Base-by-base conservation (phyloP, 1,140 invertebrate genomes). In the Mamestra configurata region DNA sequence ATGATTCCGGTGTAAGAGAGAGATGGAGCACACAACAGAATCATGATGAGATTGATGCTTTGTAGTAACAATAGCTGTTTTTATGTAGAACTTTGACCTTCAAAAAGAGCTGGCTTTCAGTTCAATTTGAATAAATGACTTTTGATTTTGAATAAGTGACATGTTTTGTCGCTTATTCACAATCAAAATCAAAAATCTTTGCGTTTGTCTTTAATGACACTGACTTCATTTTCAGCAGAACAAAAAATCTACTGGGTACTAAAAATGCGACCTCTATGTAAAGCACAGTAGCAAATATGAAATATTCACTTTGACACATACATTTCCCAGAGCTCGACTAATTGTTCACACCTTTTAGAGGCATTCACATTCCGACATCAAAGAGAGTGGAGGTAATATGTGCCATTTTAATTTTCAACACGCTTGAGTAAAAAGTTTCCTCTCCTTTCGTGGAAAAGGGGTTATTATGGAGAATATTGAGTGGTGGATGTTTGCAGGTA, bases 331-430 rank as follows among this genome's bases (percentile, higher is more conserved):
- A 35, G 57, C 27, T 61, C 31, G 22, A 10, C 18, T 66, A 66
- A 66, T 66, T 66, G 61, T 66, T 66, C 61, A 22, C 61, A 66
- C 61, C 35, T 66, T 64, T 66, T 66, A 37, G 61, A 37, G 37
- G 31, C 37, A 7, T 15, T 57, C 53, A 35, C 27, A 35, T 31
- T 40, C 20, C n/a, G 18, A 43, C 10, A n/a, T 66, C 35, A 22
- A 11, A 40, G 18, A 22, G 10, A 5, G 11, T 31, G 15, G 24
- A 66, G 18, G 35, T 40, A 66, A 64, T 64, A 64, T 37, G 59
- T 22, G 35, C 35, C 61, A 66, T 40, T 64, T 40, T 22, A 66
- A 40, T 66, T 66, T 66, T 22, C 35, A 22, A 22, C 61, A 0
- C 35, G 35, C 18, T 66, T 2, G 10, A 40, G 18, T 7, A n/a